Evolutionary conservation across 2,888 invertebrate species (phyloP).

Genomic region (Eretmocerus hayati): DNA sequence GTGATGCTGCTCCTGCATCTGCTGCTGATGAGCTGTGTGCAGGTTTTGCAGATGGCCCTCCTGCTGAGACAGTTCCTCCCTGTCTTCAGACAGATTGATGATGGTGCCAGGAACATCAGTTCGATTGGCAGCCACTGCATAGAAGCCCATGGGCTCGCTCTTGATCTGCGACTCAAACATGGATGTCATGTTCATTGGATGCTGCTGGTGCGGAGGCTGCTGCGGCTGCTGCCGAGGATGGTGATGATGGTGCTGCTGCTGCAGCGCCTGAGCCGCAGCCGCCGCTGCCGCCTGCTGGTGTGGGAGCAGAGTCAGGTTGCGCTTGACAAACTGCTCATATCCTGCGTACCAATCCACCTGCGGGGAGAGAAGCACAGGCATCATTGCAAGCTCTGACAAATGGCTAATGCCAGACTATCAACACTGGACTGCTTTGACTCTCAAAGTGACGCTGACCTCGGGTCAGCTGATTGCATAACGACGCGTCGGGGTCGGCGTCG

Average conservation of each 20-base stretch:
- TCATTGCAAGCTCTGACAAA: no score
- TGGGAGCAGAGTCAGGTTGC: slow-evolving; percentile 48
- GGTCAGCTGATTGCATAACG: slow-evolving; percentile 49
- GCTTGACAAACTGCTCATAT: slow-evolving; percentile 49
- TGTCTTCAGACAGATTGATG: slow-evolving; percentile 43
- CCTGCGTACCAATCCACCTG: slow-evolving; percentile 49
- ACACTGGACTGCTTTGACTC: no score
- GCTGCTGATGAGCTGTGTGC: slow-evolving; percentile 32
- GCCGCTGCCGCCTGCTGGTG: slow-evolving; percentile 39
- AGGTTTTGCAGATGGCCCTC: slow-evolving; percentile 45
- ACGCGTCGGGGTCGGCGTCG: neutral
- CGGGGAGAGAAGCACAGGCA: no score
- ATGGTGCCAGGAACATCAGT: slow-evolving; percentile 46
- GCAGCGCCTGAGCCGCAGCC: no score
- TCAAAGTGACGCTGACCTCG: slow-evolving; percentile 36
- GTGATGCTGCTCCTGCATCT: slow-evolving; percentile 45
- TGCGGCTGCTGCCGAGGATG: slow-evolving; percentile 29
- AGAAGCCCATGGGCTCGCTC: slow-evolving; percentile 63
- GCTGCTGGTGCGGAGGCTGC: slow-evolving; percentile 31
- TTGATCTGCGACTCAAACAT: slow-evolving; percentile 68
- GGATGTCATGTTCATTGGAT: slow-evolving; percentile 43
- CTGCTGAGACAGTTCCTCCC: slow-evolving; percentile 44
- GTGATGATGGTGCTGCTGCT: slow-evolving; percentile 30
- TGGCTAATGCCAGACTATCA: no score
- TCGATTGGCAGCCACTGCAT: slow-evolving; percentile 46